A percentile compares a stretch with the other conserved stretches of the same genome.
phyloP scores from a whole-genome alignment of 1,140 invertebrate genomes.

The Pogonomyrmex barbatus region DNA sequence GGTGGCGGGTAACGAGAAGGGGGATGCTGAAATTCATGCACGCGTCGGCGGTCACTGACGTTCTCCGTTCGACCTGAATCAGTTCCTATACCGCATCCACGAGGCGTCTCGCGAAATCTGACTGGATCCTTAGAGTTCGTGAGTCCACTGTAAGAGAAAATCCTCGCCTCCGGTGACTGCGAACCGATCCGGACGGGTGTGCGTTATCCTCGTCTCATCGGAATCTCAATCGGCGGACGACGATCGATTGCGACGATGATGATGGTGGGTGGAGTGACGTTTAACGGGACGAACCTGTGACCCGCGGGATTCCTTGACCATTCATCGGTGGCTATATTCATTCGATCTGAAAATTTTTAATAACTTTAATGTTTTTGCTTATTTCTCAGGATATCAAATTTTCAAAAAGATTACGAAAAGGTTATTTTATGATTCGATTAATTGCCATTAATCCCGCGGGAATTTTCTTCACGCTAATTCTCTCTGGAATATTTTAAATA shows the following conservation, averaged over 20 bases:
- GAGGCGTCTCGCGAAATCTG: slow-evolving; percentile 50
- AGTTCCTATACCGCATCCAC: slow-evolving; percentile 76
- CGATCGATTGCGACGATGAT: slow-evolving; percentile 10
- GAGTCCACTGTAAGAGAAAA: background rate
- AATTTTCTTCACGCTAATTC: background rate
- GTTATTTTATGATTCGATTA: background rate
- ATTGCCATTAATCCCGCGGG: background rate
- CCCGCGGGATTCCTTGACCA: background rate
- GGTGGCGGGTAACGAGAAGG: slow-evolving; percentile 66
- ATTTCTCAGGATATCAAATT: background rate
- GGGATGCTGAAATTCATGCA: slow-evolving; percentile 75
- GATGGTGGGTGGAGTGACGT: slow-evolving; percentile 61
- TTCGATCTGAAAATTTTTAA: background rate
- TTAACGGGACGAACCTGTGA: background rate
- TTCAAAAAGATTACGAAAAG: background rate
- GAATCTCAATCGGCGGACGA: background rate
- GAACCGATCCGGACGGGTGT: background rate
- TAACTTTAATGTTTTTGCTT: background rate
- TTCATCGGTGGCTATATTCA: background rate
- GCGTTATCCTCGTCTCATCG: background rate
- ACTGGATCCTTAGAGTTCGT: background rate
- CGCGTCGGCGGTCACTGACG: slow-evolving; percentile 75
- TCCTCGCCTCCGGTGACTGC: background rate
- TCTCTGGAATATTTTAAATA: background rate
- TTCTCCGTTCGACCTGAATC: slow-evolving; percentile 81